These are phyloP conservation scores for Hypolimnas misippus DNA, from an alignment of 2,888 invertebrate genomes.

Conservation along the genomic window DNA sequence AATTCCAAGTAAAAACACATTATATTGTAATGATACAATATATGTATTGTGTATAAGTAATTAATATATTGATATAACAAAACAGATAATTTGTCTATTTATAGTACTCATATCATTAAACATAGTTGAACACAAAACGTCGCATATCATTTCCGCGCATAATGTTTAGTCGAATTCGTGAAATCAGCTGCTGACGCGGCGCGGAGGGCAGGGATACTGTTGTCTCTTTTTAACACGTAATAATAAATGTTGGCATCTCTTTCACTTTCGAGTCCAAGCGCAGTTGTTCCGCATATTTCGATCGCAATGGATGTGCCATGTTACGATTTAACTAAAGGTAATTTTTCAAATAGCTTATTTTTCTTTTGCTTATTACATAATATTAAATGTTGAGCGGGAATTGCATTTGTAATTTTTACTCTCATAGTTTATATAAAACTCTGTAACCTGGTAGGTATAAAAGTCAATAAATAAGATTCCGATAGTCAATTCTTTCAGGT, in stretches of 20 bases:
- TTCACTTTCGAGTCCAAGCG: background rate
- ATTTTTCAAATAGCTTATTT: background rate
- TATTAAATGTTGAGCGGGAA: background rate
- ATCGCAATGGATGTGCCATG: background rate
- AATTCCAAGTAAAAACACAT: too few relatives aligned
- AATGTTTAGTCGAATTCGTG: background rate
- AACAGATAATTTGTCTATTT: too few relatives aligned
- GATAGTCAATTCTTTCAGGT: too few relatives aligned
- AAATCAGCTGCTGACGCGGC: background rate
- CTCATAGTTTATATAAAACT: too few relatives aligned
- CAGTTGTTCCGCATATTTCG: background rate
- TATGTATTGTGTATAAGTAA: too few relatives aligned
- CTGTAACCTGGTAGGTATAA: too few relatives aligned
- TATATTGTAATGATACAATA: too few relatives aligned
- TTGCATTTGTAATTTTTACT: background rate
- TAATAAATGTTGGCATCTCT: background rate
- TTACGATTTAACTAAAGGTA: conserved; percentile 6
- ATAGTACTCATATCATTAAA: background rate
- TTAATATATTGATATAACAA: too few relatives aligned
- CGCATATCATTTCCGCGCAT: background rate
- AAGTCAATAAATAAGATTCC: too few relatives aligned
- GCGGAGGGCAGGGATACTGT: background rate
- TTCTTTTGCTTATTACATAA: background rate
- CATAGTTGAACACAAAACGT: background rate
- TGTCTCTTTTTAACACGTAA: conserved; percentile 10